Conservation (phyloP, 2,113 vertebrate genomes). For the Pachyramphus minor region DNA sequence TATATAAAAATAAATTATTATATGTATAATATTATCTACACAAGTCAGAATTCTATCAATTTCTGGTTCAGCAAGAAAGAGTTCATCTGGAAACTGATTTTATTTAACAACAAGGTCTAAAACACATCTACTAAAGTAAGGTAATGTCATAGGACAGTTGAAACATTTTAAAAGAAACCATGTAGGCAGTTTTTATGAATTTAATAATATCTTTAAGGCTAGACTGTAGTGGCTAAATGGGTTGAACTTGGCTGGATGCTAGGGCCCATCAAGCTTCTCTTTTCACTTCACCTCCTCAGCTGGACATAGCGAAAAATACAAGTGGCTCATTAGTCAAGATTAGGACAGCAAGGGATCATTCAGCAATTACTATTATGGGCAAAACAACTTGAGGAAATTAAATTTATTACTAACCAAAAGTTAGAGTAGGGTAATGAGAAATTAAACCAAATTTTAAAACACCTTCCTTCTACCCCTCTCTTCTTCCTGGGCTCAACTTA, state of each 20-base stretch:
- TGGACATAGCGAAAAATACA: neutral
- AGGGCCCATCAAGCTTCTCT: neutral
- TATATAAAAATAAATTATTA: neutral
- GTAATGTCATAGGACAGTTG: neutral
- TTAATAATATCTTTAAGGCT: neutral
- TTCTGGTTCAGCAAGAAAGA: neutral
- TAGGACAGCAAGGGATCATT: neutral
- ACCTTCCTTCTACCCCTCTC: rapidly evolving
- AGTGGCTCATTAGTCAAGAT: rapidly evolving
- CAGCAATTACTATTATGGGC: neutral
- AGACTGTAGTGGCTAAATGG: neutral
- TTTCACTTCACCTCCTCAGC: neutral
- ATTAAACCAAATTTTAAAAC: neutral
- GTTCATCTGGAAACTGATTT: neutral
- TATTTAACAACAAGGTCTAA: neutral
- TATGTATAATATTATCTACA: neutral
- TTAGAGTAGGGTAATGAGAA: neutral
- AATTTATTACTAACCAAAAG: neutral
- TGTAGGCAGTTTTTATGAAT: neutral
- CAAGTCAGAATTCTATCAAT: neutral
- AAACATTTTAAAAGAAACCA: neutral
- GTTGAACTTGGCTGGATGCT: neutral
- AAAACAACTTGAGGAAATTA: neutral
- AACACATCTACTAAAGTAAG: neutral
- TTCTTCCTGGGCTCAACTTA: neutral